Base-by-base conservation (phyloP, 2,113 vertebrate genomes). In the Egretta garzetta region DNA sequence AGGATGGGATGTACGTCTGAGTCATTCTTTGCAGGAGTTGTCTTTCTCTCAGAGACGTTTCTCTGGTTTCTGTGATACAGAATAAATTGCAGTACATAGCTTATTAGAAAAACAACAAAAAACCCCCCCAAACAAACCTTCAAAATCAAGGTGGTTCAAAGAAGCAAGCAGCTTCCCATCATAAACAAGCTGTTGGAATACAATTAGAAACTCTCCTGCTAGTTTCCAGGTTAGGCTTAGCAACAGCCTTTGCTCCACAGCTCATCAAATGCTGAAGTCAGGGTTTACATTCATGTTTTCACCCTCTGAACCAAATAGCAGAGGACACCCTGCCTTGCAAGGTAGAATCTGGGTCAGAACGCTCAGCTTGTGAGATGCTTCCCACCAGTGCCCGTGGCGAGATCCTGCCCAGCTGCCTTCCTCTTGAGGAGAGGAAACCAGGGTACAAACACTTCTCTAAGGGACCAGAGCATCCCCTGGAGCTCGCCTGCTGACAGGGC, bases 21-120 rank as follows among this genome's bases (percentile, higher is more conserved):
- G 91, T 82, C 86, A 87, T 91, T 96, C 96, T 76, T 80, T 88
- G 91, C 91, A 21, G 82, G 91, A 96, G 49, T 73, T 94, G 84
- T 87, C 86, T 72, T 83, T 89, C 88, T 95, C 80, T 75, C 12
- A 0, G 80, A 87, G 62, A 81, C 0, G 5, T 82, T 91, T 68
- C 67, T 72, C 59, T 73, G 79, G 49, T 90, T 87, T 62, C 91
- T 96, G 89, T 89, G 84, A 95, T 93, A 75, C 86, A 80, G 84
- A 95, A 79, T 94, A 91, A 91, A 96, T 91, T 93, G 81, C 91
- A 73, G 53, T 43, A 80, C 77, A 4, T 24, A 52, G 74, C 74
- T 82, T 67, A 80, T 90, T 86, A 90, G 67, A 86, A 86, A 68
- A 94, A 41, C 79, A 86, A 66, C 24, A 64, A 83, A 88, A 20